Evolutionary conservation across 2,797 vertebrate species (phyloP), one percentile per base, ranked within the genome.

Genomic region (Zenarchopterus dispar): DNA sequence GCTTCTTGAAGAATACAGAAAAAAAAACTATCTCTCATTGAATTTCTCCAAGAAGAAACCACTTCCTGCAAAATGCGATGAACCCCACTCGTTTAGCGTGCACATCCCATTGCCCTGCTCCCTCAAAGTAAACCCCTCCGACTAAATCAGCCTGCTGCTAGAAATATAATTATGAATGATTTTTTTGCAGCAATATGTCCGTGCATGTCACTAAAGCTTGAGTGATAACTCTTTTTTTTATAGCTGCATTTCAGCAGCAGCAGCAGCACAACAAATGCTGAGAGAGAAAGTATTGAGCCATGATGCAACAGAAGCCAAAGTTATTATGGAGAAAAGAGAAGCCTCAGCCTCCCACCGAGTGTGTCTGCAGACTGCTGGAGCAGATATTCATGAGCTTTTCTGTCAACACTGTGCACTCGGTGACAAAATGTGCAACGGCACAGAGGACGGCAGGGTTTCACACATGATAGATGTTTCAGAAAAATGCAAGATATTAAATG

Each of bases 101-200:
- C 56, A 64, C 41, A 79, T 67, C 56, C 36, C 50, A 74, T 84
- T 55, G 63, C 46, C 75, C 63, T 68, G 41, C 67, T 50, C 58
- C 28, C 28, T 28, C 28, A 1, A 7, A 28, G 28, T 6, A 70
- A 78, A 75, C 42, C 65, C 83, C 79, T 71, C 2, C 0, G 57
- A 68, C 58, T 85, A 80, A 87, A 84, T 74, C 73, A 73, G 77
- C 65, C 56, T 45, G 17, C 62, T 56, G 73, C 65, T 70, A 47
- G 43, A 81, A 85, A 82, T 81, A 81, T 71, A 74, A 87, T 82
- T 80, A 71, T 44, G 66, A 79, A 80, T 73, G 65, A 78, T 82
- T 84, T 82, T 84, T 85, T 77, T 82, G 61, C 70, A 70, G 70
- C 69, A 36, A 74, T 67, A 81, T 71, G 65, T 80, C 69, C 56